These are phyloP conservation scores for Thermophis baileyi DNA, from an alignment of 2,113 vertebrate genomes.

Conservation along the genomic window DNA sequence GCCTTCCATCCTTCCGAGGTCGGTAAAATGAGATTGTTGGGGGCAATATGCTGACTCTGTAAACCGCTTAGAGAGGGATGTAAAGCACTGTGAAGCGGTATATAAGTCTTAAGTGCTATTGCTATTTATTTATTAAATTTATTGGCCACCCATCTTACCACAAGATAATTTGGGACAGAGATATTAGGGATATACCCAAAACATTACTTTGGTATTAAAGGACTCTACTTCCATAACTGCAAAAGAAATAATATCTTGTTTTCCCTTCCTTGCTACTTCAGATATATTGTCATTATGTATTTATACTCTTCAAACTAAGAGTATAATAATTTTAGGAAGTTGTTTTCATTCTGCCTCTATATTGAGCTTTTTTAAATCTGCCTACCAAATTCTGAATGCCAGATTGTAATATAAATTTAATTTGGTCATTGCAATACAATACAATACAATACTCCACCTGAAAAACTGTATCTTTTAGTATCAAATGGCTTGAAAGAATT, in stretches of 20 bases:
- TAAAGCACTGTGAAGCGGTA: too few species aligned
- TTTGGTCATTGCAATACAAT: neutral
- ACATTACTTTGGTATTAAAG: neutral
- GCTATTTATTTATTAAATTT: neutral
- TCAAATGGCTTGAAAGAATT: neutral
- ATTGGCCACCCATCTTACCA: neutral
- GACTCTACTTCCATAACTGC: neutral
- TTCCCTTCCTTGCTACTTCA: neutral
- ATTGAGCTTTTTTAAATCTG: neutral
- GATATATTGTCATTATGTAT: neutral
- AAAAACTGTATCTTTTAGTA: neutral
- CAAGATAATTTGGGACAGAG: neutral
- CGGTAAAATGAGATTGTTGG: too few species aligned
- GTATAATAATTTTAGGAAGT: neutral
- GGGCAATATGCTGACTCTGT: too few species aligned
- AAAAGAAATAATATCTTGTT: neutral
- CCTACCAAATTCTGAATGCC: neutral
- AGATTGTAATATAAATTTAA: neutral
- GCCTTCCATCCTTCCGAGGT: too few species aligned
- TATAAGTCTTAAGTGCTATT: too few species aligned
- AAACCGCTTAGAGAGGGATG: too few species aligned
- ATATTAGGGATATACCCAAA: neutral
- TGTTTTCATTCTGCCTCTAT: neutral
- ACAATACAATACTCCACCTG: neutral
- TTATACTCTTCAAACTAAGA: neutral